Evolutionary conservation across 2,888 invertebrate species (phyloP), one percentile per base, ranked within the genome.

Genomic region (Philaethria dido): DNA sequence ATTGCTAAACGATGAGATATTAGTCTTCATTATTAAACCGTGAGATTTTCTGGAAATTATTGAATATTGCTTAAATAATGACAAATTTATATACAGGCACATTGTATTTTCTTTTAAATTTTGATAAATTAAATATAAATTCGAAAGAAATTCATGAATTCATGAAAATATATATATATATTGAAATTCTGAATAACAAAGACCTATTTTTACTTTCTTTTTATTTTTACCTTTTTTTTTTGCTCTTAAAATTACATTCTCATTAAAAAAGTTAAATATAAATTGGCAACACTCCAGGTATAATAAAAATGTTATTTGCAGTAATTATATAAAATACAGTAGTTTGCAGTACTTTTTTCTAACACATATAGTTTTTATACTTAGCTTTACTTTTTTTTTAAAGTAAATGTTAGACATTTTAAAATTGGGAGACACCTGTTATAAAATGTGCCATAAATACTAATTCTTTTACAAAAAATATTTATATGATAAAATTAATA

Each of bases 221-320:
- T n/a, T n/a, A n/a, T n/a, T n/a, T n/a, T n/a, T n/a, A n/a, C n/a
- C n/a, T n/a, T n/a, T n/a, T n/a, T n/a, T n/a, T n/a, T n/a, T n/a
- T 14, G 22, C 5, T 25, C 20, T 47, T 20, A 5, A 47, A 55
- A 39, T 36, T 36, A 22, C 20, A 22, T 16, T 55, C 0, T 55
- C 6, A 36, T 39, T 39, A 52, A 16, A 29, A 29, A 52, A 13
- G 33, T 54, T 57, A 20, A 22, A 44, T 25, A 22, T 3, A 59
- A 14, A 25, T 57, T 57, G 57, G 57, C 57, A 42, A 18, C 20
- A 20, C 11, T 57, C 57, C 57, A 50, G 5, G 22, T 52, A 25
- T 9, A 22, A 22, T 29, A 52, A n/a, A 16, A 8, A 52, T 16
- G 33, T 29, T 13, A 50, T 14, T 20, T 22, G 14, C 50, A 25